phyloP scores from a whole-genome alignment of 2,797 vertebrate genomes.

The Gorsachius magnificus region DNA sequence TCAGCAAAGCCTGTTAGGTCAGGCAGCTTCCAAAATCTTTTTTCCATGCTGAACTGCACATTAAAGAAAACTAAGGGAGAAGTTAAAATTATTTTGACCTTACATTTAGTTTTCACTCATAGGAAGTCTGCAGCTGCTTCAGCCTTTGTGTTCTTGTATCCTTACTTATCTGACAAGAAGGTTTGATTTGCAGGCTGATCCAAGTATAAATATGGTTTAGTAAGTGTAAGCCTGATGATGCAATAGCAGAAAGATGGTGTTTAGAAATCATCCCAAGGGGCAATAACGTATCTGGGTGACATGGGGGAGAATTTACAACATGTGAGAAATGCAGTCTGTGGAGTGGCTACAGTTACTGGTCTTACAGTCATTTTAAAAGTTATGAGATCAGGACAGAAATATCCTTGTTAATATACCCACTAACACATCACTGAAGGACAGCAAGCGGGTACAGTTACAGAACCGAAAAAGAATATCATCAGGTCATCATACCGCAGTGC shows the following conservation, averaged over 20 bases:
- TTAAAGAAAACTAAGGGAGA: not conserved
- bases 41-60: not conserved
- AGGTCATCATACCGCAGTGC: not conserved
- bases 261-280: slow-evolving; percentile 7
- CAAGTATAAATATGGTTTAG: slow-evolving; percentile 24
- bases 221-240: slow-evolving; percentile 22
- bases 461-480: not conserved
- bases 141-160: not conserved
- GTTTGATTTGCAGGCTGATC: slow-evolving; percentile 25
- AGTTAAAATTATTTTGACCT: slow-evolving; percentile 23
- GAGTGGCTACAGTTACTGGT: not conserved
- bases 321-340: not conserved
- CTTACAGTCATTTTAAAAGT: slow-evolving; percentile 10
- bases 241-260: slow-evolving; percentile 1
- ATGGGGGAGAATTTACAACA: slow-evolving; percentile 9
- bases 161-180: slow-evolving; percentile 23
- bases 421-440: slow-evolving; percentile 43
- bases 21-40: not conserved
- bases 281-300: not conserved
- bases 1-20: not conserved
- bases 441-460: slow-evolving; percentile 7
- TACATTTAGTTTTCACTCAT: not conserved
- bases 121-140: slow-evolving; percentile 32
- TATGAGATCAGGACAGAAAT: slow-evolving; percentile 46
- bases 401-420: slow-evolving; percentile 40